Conservation (phyloP, 2,797 vertebrate genomes). For the Chaetodon trifasciatus region DNA sequence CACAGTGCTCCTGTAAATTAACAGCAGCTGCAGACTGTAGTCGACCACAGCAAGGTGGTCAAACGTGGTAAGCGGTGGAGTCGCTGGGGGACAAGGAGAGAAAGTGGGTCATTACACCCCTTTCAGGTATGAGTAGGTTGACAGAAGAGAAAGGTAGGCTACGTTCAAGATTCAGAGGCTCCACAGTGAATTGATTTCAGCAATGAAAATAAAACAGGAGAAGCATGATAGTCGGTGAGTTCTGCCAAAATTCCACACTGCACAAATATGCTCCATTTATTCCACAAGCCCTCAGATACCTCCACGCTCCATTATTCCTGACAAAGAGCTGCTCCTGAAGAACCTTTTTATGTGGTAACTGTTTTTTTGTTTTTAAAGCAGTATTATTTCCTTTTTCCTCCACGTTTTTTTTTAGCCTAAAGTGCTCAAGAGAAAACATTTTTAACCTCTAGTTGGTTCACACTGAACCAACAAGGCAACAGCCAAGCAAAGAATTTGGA, state of each 20-base stretch:
- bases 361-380: conserved; percentile 8
- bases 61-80: conserved; percentile 80
- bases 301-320: conserved; percentile 52
- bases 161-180: conserved; percentile 66
- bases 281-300: conserved; percentile 57
- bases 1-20: conserved; percentile 82
- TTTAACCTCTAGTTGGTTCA: conserved; percentile 21
- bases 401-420: conserved; percentile 9
- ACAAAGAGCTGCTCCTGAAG: conserved; percentile 54
- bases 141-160: conserved; percentile 60
- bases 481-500: conserved; percentile 3
- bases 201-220: conserved; percentile 69
- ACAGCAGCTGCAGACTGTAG: conserved; percentile 84
- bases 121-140: conserved; percentile 74
- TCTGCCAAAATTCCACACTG: conserved; percentile 70
- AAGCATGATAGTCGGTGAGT: conserved; percentile 59
- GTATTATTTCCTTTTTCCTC: conserved; percentile 16
- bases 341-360: conserved; percentile 44
- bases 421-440: conserved; percentile 15
- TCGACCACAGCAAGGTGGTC: conserved; percentile 84
- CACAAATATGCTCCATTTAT: conserved; percentile 74
- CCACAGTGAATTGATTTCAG: conserved; percentile 66
- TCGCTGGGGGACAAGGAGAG: conserved; percentile 75
- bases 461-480: conserved; percentile 10
- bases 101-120: conserved; percentile 86